Evolutionary conservation across 64 coral and sea anemone species (phyloP), one percentile per base, ranked within the genome.

Genomic region (Cladopsammia gracilis): DNA sequence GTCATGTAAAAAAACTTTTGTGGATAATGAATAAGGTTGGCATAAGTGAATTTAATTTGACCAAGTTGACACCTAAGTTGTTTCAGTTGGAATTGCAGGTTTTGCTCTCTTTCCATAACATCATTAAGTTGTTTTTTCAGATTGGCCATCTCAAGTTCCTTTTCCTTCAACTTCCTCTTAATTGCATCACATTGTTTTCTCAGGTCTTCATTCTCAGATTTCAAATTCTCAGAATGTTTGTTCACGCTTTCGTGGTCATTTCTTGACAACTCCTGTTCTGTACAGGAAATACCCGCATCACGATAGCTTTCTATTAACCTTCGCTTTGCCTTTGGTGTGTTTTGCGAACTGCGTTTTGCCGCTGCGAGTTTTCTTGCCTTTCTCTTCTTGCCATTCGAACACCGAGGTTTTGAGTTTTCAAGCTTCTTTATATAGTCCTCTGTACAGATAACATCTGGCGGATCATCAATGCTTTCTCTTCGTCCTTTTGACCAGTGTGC

Each of bases 401-500:
- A 62, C 44, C 11, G 58, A 48, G 26, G 23, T 14, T 42, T 66
- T 58, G 15, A 11, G 57, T 83, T 64, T 83, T 83, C 64, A 10
- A 44, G 8, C 51, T 78, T 78, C 48, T 78, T 78, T 53, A 49
- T 78, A 45, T 83, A 42, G 34, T 46, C 79, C 79, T 83, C 79
- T 15, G 25, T 83, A 59, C 79, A 81, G 24, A 59, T 61, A 58
- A 81, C 58, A 34, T 58, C 78, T 81, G 52, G 78, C 19, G 42
- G 13, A 52, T 71, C 62, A 22, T 86, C 65, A 25, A 70, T 86
- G n/a, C 14, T 51, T 70, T 52, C 34, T 70, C 70, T 68, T 72
- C 71, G 68, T 53, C 85, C 67, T 58, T 71, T 71, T n/a, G 48
- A 72, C 68, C 62, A 81, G 77, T 81, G 77, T 81, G 77, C 77